A percentile compares a stretch with the other conserved stretches of the same genome.
phyloP scores from a whole-genome alignment of 2,113 vertebrate genomes.

The Antechinus flavipes region DNA sequence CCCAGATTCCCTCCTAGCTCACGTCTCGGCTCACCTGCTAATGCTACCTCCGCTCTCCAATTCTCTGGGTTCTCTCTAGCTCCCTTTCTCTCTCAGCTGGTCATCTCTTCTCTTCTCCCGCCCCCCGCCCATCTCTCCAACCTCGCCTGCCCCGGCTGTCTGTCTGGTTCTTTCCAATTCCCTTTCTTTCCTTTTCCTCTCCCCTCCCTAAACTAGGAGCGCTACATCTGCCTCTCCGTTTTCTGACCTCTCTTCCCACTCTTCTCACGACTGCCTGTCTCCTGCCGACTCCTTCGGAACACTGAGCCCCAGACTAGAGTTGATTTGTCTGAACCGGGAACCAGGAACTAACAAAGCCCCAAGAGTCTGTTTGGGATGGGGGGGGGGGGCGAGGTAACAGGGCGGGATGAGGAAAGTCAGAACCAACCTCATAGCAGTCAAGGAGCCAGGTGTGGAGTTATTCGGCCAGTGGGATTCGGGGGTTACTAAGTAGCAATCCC shows the following conservation, averaged over 20 bases:
- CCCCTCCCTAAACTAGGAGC: background rate
- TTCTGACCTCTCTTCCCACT: background rate
- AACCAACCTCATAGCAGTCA: background rate
- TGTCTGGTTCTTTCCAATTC: background rate
- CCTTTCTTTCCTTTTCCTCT: background rate
- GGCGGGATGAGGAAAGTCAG: background rate
- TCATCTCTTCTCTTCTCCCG: background rate
- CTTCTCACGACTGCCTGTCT: background rate
- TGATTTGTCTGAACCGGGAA: background rate
- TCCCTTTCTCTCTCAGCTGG: background rate
- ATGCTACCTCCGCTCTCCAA: background rate
- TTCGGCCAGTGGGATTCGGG: background rate
- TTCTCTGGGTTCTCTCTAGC: background rate
- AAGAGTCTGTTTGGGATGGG: background rate
- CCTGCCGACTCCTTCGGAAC: background rate
- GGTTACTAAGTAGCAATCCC: background rate
- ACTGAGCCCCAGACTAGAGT: background rate
- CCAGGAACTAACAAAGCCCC: background rate
- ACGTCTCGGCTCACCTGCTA: background rate
- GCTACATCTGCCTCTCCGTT: background rate
- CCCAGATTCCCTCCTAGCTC: background rate
- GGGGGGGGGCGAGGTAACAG: background rate
- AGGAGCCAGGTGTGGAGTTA: background rate
- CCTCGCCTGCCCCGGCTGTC: background rate
- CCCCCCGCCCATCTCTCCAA: too few species aligned